Conservation (phyloP, 2,797 vertebrate species). For the Coreius guichenoti region DNA sequence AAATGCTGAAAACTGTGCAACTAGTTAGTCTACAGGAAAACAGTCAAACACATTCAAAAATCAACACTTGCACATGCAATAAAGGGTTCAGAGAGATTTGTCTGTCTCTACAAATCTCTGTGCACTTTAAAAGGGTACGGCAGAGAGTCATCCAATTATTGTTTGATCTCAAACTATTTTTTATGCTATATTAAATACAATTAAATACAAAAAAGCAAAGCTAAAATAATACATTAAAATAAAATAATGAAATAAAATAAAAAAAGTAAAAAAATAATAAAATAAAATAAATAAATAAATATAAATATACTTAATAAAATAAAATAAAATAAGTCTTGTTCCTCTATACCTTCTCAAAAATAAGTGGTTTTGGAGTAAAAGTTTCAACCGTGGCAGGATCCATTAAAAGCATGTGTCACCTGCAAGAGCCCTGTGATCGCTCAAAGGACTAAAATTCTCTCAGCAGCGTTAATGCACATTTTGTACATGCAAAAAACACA, state of each 20-base stretch:
- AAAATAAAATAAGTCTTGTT: no score
- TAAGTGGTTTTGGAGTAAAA: background rate
- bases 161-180: background rate
- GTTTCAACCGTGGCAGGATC: background rate
- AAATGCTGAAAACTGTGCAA: background rate
- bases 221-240: background rate
- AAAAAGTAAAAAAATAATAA: background rate
- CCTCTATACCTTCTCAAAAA: background rate
- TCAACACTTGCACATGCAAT: slow-evolving; percentile 16
- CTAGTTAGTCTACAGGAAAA: background rate
- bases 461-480: slow-evolving; percentile 7
- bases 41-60: background rate
- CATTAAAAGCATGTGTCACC: slow-evolving; percentile 11
- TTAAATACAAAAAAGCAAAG: background rate
- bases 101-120: background rate
- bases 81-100: slow-evolving; percentile 32
- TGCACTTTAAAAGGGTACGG: background rate
- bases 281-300: background rate
- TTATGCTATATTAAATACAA: background rate
- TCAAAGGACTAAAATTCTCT: slow-evolving; percentile 1
- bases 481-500: slow-evolving; percentile 23
- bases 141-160: background rate
- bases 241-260: background rate
- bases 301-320: background rate
- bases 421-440: background rate